A percentile compares a stretch with the other conserved stretches of the same genome.
These are phyloP conservation scores for Ennomos fuscantarius DNA, from an alignment of 2,888 invertebrate species.

Conservation along the genomic window DNA sequence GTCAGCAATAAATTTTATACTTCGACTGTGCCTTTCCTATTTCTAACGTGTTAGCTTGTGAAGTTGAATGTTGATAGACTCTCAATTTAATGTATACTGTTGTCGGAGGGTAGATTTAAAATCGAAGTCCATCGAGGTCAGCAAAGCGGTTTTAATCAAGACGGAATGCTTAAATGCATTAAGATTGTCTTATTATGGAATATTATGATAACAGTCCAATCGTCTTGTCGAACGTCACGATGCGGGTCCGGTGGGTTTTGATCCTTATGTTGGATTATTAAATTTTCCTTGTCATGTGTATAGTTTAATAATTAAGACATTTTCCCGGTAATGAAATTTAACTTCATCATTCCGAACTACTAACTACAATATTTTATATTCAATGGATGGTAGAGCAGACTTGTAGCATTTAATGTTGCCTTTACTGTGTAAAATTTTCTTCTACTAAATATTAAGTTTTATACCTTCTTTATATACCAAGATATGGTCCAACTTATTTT, in stretches of 20 bases:
- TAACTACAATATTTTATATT: slow-evolving; percentile 50
- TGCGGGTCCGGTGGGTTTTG: slow-evolving; percentile 3
- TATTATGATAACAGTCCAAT: not conserved
- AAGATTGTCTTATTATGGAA: not conserved
- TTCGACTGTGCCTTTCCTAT: slow-evolving; percentile 85
- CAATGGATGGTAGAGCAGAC: slow-evolving; percentile 42
- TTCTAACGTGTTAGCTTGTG: slow-evolving; percentile 83
- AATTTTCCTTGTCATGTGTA: slow-evolving; percentile 59
- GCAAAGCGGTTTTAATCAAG: slow-evolving; percentile 6
- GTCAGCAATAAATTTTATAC: slow-evolving; percentile 85
- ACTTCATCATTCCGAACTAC: slow-evolving; percentile 62
- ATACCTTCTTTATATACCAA: slow-evolving; percentile 29
- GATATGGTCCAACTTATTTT: slow-evolving; percentile 40
- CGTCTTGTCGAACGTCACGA: slow-evolving; percentile 5
- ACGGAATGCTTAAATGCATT: not conserved
- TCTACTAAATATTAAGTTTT: slow-evolving; percentile 43
- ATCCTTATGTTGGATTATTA: slow-evolving; percentile 61
- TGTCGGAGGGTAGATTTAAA: slow-evolving; percentile 57
- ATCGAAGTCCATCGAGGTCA: not conserved
- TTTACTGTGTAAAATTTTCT: slow-evolving; percentile 48
- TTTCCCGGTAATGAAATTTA: slow-evolving; percentile 51
- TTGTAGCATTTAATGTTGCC: slow-evolving; percentile 51
- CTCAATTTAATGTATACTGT: slow-evolving; percentile 75
- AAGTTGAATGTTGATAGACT: slow-evolving; percentile 72
- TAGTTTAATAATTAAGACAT: slow-evolving; percentile 56